Evolutionary conservation across 2,888 invertebrate species (phyloP), one percentile per base, ranked within the genome.

Genomic region (Troides oblongomaculatus): DNA sequence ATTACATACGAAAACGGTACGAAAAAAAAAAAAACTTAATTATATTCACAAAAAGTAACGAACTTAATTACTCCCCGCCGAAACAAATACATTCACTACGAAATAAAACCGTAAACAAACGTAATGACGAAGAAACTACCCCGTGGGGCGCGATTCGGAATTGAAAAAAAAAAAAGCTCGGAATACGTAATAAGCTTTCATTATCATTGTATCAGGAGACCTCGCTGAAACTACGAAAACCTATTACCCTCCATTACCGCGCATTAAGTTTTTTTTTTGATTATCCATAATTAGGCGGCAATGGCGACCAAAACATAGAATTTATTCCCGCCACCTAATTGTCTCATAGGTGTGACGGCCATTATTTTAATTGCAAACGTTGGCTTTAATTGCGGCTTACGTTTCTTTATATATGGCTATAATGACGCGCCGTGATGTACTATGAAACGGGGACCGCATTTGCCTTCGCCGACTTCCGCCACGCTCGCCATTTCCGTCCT

Each of bases 341-440:
- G 91, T 91, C 85, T 89, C 81, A 86, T 89, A 92, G 92, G 92
- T 92, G 92, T 90, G 92, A 92, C 92, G 79, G 83, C 87, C 84
- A 92, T 92, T 92, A 92, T 90, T 90, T 91, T 92, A 92, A 92
- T 92, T 90, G 91, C 86, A 75, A 86, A 84, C 81, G 77, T 81
- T 79, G 78, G 81, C 81, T 85, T 84, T 88, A 89, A 91, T 90
- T 87, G 86, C 78, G 75, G 84, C 83, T 80, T 85, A 81, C 77
- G 80, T 87, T 87, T 89, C 84, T 84, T 87, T 88, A 78, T 85
- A 78, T 85, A 78, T 83, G 76, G 77, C 82, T 84, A 81, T 76
- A 78, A 77, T 76, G 75, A 76, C 75, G 73, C 73, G 74, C 74
- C 75, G 76, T 78, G 78, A 79, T 77, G 77, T 79, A 77, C 77